Evolutionary conservation across 2,797 vertebrate genomes (phyloP).

Genomic region (Alfaro cultratus): DNA sequence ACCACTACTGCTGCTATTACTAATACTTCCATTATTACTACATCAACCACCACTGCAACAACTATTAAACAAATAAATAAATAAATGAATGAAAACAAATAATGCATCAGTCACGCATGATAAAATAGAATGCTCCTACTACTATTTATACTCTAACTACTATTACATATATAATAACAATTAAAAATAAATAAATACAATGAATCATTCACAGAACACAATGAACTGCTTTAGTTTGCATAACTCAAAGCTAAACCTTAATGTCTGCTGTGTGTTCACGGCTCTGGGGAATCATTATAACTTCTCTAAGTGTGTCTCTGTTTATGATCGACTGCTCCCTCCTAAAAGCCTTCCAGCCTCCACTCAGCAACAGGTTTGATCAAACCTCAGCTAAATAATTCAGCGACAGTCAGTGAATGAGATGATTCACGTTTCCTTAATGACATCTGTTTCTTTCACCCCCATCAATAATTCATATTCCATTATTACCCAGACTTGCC

Average conservation of each 20-base stretch:
- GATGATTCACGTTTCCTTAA: constrained; percentile 62
- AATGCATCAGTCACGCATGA: not conserved
- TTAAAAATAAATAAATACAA: not conserved
- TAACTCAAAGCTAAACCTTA: constrained; percentile 36
- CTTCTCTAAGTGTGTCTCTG: constrained; percentile 41
- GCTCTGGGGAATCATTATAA: constrained; percentile 44
- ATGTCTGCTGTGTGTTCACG: constrained; percentile 23
- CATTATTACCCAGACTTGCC: constrained; percentile 55
- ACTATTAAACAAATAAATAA: not conserved
- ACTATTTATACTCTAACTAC: not conserved
- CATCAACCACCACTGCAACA: not conserved
- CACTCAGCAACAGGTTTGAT: constrained; percentile 61
- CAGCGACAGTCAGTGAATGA: constrained; percentile 47
- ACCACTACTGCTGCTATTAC: not conserved
- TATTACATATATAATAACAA: not conserved
- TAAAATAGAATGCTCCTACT: not conserved
- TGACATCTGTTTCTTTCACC: constrained; percentile 61
- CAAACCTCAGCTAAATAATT: constrained; percentile 74
- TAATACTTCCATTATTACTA: not conserved
- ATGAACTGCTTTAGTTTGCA: not conserved
- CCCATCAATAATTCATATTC: constrained; percentile 77
- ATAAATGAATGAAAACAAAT: not conserved
- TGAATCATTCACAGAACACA: no score
- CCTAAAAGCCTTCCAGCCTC: constrained; percentile 45
- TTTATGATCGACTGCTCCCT: constrained; percentile 42